These are phyloP conservation scores for Thera britannica DNA, from an alignment of 2,888 invertebrate genomes.

Conservation along the genomic window DNA sequence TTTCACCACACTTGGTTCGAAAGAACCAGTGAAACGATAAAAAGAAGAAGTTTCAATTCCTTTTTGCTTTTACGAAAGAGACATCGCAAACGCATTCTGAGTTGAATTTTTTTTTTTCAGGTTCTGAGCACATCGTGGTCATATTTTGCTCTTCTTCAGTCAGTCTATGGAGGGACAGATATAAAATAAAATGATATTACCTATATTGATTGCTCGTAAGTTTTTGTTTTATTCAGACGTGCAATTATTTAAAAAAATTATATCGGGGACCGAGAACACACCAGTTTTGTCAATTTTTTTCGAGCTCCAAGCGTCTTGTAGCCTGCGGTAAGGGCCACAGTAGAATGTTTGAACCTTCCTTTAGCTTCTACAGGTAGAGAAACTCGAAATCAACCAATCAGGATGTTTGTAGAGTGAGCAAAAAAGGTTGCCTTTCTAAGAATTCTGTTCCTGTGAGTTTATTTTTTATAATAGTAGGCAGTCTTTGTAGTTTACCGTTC, in stretches of 20 bases:
- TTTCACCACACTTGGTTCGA: too few species aligned
- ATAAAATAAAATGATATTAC: not conserved
- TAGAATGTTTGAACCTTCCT: conserved; percentile 23
- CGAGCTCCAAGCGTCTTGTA: conserved; percentile 3
- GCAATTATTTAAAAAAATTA: too few species aligned
- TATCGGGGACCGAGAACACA: too few species aligned
- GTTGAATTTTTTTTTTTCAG: conserved; percentile 46
- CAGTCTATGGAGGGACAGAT: conserved; percentile 39
- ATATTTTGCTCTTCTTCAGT: conserved; percentile 58
- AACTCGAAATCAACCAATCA: conserved; percentile 54
- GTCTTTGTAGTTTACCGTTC: conserved; percentile 31
- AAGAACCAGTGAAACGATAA: too few species aligned
- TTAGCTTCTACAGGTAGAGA: conserved; percentile 58
- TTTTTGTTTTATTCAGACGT: too few species aligned
- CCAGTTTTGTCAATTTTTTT: conserved; percentile 1
- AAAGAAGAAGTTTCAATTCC: too few species aligned
- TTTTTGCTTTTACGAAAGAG: too few species aligned
- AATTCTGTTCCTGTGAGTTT: conserved; percentile 51
- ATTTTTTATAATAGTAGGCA: conserved; percentile 31
- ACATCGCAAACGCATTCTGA: too few species aligned
- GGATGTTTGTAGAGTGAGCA: conserved; percentile 1
- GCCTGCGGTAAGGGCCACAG: not conserved
- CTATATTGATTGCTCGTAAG: too few species aligned
- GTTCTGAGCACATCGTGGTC: conserved; percentile 61
- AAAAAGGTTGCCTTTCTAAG: conserved; percentile 68